Evolutionary conservation across 23 tunicate genomes (phyloP), one percentile per base, ranked within the genome.

Genomic region (Diplosoma virens): DNA sequence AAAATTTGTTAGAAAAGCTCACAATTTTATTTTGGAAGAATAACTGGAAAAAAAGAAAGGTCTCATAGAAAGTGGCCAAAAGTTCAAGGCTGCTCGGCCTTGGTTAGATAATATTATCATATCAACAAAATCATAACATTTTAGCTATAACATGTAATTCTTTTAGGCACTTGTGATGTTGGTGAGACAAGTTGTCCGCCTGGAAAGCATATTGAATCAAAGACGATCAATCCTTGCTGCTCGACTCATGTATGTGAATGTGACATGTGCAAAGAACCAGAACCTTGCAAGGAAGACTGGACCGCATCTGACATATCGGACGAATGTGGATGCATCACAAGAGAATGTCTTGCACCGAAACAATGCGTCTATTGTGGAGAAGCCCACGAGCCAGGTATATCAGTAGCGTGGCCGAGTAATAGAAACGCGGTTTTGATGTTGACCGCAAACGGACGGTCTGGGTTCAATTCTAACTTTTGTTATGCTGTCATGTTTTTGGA

Each of bases 221-320:
- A 76, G 77, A 83, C 61, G 1, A 14, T 84, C 47, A 87, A 87
- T 72, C 53, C 67, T 46, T 94, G 99, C 69, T 94, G 99, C 60
- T 35, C 88, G 0, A 75, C 82, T 0, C 30, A 63, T 28, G 83
- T 79, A 18, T 94, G 99, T 56, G 95, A 77, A 83, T 94, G 99
- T 50, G 65, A 94, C 46, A 87, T 29, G 0, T 94, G 99, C 67
- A 47, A 17, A 20, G 82, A 35, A 45, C 90, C 95, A 37, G 68
- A 83, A 59, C 70, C 73, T 21, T 94, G 99, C 83, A 75, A 74
- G 59, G 83, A 83, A 25, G 99, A 95, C 36, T 87, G 86, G 86
- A 59, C 46, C 6, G 91, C 80, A 28, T 37, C 37, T 32, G 99
- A 94, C 37, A 53, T 59, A 20, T 31, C 36, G 4, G 80, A 76